A percentile compares a stretch with the other conserved stretches of the same genome.
Evolutionary conservation across 2,797 vertebrate genomes (phyloP).

Genomic region (Rallus crepitans): DNA sequence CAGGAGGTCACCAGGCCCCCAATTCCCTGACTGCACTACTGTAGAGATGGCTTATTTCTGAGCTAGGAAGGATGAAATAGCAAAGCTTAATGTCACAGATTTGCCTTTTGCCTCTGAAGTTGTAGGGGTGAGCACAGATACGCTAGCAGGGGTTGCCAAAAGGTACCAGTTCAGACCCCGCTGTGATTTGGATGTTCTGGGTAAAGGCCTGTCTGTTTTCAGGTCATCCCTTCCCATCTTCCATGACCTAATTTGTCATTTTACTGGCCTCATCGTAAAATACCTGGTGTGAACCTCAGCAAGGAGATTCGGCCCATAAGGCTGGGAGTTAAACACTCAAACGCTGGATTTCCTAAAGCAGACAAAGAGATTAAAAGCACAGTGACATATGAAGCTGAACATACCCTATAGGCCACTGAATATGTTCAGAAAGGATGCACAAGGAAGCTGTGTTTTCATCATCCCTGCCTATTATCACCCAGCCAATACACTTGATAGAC

Average conservation of each 20-base stretch:
- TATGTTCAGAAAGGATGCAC: neutral
- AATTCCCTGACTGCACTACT: neutral
- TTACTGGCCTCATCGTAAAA: neutral
- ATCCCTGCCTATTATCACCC: conserved; percentile 2
- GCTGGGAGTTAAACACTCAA: neutral
- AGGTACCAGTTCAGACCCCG: neutral
- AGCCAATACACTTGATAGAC: neutral
- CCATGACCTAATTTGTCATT: neutral
- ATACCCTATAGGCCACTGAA: neutral
- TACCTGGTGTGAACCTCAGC: neutral
- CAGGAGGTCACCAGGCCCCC: neutral
- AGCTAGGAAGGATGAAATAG: neutral
- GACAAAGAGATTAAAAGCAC: neutral
- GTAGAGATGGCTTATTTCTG: neutral
- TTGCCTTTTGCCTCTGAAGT: neutral
- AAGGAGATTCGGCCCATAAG: neutral
- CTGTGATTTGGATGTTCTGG: neutral
- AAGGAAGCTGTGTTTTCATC: neutral
- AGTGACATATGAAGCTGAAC: neutral
- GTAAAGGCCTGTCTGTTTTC: neutral
- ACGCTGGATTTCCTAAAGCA: neutral
- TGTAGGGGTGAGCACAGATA: neutral
- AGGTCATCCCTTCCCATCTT: neutral
- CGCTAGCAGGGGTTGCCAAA: accelerated
- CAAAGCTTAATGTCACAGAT: neutral